Base-by-base conservation (phyloP, 2,888 invertebrate species). In the Nephrocerus scutellatus region DNA sequence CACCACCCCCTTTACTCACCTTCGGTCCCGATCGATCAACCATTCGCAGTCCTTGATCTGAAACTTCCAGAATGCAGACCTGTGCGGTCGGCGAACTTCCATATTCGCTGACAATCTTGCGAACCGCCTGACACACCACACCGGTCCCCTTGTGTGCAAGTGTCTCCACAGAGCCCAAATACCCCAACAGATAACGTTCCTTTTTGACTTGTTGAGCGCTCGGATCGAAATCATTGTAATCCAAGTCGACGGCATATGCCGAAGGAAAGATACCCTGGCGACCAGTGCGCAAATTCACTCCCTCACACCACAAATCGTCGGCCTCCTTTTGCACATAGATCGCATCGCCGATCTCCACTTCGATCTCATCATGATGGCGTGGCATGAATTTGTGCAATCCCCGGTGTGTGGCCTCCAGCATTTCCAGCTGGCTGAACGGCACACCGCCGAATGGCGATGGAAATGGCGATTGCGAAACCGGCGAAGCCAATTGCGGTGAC, bases 291-390 rank as follows among this genome's bases (percentile, higher is more conserved):
- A 98, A 73, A 71, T 98, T 97, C 1, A 96, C 89, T 30, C 95
- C 96, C 79, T 93, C 92, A 68, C 91, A 92, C 97, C 97, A 97
- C 47, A 93, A 74, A 67, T 97, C 97, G 53, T 96, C 96, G 15
- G 87, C 90, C 68, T 96, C 93, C 61, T 89, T 90, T 62, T 91
- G 89, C 51, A 98, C 92, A 63, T 95, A 93, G 49, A 97, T 82
- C 2, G 95, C 91, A 69, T 97, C 97, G 2, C 97, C 97, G 41
- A 96, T 93, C 72, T 97, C 96, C 20, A 98, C 78, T 64, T 91
- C 89, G 46, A 98, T 84, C 71, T 97, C 96, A 57, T 96, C 96
- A 47, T 84, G 82, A 67, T 96, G 96, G 44, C 96, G 75, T 1
- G 96, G 93, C 56, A 95, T 79, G 62, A 97, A 97, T 63, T 92